Conservation (phyloP, 1,140 invertebrate genomes). For the Cyclina sinensis region DNA sequence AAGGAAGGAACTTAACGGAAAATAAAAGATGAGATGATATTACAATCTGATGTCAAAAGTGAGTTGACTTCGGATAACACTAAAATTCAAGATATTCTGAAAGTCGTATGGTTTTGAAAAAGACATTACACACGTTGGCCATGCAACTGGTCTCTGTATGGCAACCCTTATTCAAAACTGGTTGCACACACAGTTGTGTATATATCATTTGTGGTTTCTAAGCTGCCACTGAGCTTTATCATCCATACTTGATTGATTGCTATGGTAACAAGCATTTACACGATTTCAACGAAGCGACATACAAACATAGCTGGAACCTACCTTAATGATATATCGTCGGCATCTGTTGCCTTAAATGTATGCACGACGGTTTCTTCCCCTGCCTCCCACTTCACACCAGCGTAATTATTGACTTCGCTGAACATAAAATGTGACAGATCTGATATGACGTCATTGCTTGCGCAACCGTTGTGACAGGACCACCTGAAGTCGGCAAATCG, state of each 20-base stretch:
- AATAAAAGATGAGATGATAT: too few relatives aligned
- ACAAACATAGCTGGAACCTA: too few relatives aligned
- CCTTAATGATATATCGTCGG: neutral
- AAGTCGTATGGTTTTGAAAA: too few relatives aligned
- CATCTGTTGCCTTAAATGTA: neutral
- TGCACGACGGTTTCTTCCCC: slow-evolving; percentile 3
- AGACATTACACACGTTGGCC: too few relatives aligned
- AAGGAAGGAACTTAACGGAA: too few relatives aligned
- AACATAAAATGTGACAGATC: slow-evolving; percentile 15
- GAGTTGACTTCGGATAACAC: too few relatives aligned
- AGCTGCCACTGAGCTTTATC: neutral
- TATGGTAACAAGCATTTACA: too few relatives aligned
- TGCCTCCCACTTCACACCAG: slow-evolving; percentile 12
- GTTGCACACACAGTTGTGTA: neutral
- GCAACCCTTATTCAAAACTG: too few relatives aligned
- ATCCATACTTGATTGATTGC: neutral
- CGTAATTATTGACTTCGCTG: neutral
- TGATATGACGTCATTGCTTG: slow-evolving; percentile 8
- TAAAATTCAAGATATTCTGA: too few relatives aligned
- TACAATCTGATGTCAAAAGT: too few relatives aligned
- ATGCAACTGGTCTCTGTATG: too few relatives aligned
- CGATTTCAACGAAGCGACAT: too few relatives aligned
- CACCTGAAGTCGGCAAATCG: neutral
- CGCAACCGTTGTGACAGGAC: neutral
- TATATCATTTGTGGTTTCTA: neutral